phyloP scores from a whole-genome alignment of 2,888 invertebrate species.

The Nipponacmea schrenckii region DNA sequence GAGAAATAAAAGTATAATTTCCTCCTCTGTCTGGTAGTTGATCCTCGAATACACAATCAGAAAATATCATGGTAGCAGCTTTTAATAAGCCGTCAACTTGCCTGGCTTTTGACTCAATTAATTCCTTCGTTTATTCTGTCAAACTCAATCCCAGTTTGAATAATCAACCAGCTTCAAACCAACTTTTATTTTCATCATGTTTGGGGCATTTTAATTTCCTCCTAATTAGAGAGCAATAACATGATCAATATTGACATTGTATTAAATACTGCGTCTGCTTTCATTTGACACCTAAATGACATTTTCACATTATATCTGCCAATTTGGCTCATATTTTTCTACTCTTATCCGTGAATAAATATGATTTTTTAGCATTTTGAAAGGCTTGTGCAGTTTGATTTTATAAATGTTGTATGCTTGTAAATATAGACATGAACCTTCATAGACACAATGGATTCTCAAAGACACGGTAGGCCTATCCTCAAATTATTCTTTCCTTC shows the following conservation, averaged over 20 bases:
- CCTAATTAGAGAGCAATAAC: conserved; percentile 28
- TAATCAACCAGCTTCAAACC: background rate
- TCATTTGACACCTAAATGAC: conserved; percentile 19
- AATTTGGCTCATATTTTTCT: no score
- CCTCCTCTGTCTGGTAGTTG: background rate
- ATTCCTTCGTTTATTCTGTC: conserved; percentile 3
- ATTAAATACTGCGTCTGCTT: conserved; percentile 3
- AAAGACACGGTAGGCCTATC: no score
- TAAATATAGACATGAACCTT: no score
- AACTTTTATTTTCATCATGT: conserved; percentile 21
- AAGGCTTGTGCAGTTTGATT: no score
- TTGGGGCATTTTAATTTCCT: conserved; percentile 29
- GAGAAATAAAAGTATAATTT: conserved; percentile 6
- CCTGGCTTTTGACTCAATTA: conserved; percentile 3
- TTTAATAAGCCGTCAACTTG: conserved; percentile 1
- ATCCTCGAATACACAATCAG: background rate
- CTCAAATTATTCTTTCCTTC: no score
- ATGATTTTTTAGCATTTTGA: no score
- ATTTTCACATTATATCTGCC: conserved; percentile 21
- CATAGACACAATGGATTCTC: no score
- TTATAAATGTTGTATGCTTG: no score
- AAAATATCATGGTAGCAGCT: conserved; percentile 4
- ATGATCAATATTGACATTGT: conserved; percentile 20
- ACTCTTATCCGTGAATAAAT: no score
- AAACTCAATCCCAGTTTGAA: background rate